A percentile compares a stretch with the other conserved stretches of the same genome.
These are phyloP conservation scores for Drosophila mayri DNA, from an alignment of 1,140 invertebrate genomes.

Conservation along the genomic window DNA sequence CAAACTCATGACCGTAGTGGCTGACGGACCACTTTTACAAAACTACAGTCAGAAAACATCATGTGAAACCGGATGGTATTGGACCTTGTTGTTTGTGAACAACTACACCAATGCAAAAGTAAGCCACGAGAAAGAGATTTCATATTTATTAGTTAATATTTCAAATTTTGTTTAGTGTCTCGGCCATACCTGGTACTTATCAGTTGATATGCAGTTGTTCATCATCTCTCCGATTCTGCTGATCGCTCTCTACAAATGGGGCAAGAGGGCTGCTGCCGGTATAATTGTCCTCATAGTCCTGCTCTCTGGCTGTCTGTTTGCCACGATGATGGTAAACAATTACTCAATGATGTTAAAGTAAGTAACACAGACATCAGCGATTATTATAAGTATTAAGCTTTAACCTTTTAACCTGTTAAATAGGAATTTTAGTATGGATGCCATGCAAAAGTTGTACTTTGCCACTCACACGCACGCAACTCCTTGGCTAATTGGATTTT, in stretches of 20 bases:
- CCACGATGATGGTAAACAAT: constrained; percentile 35
- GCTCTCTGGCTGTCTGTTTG: constrained; percentile 19
- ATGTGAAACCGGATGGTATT: constrained; percentile 57
- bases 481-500: constrained; percentile 46
- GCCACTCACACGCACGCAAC: constrained; percentile 56
- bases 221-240: constrained; percentile 90
- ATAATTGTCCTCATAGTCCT: constrained; percentile 40
- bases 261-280: constrained; percentile 54
- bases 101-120: constrained; percentile 84
- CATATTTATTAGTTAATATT: background rate
- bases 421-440: constrained; percentile 5
- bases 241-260: constrained; percentile 88
- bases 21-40: background rate
- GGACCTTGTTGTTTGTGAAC: constrained; percentile 52
- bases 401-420: no score
- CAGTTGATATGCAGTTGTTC: constrained; percentile 88
- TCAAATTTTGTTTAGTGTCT: background rate
- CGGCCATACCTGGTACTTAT: background rate
- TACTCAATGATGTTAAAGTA: constrained; percentile 27
- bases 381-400: background rate
- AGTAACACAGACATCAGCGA: background rate
- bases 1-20: constrained; percentile 13
- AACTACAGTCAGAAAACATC: constrained; percentile 44
- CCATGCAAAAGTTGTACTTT: constrained; percentile 37
- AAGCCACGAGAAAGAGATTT: constrained; percentile 86